A percentile compares a stretch with the other conserved stretches of the same genome.
Evolutionary conservation across 2,113 vertebrate genomes (phyloP).

Genomic region (Archocentrus centrarchus): DNA sequence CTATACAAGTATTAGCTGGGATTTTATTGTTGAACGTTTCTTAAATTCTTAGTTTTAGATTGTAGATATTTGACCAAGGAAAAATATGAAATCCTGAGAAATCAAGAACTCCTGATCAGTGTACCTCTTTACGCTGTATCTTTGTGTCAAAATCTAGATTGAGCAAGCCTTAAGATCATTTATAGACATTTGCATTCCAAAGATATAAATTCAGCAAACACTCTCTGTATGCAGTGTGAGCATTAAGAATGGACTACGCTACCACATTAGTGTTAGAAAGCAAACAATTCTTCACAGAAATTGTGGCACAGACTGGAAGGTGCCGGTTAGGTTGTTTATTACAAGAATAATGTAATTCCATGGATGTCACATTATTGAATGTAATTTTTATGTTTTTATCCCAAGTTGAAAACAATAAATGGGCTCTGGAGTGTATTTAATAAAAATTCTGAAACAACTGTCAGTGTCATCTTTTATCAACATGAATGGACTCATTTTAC

Average conservation of each 20-base stretch:
- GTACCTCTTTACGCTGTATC: not conserved
- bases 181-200: not conserved
- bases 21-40: not conserved
- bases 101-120: not conserved
- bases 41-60: not conserved
- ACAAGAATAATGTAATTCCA: conserved; percentile 15
- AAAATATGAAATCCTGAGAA: not conserved
- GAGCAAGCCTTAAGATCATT: not conserved
- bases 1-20: not conserved
- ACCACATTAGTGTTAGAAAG: not conserved
- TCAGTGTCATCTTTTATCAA: conserved; percentile 72
- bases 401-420: conserved; percentile 30
- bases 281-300: not conserved
- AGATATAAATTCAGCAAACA: not conserved
- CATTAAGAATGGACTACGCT: not conserved
- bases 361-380: conserved; percentile 7
- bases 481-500: conserved; percentile 58
- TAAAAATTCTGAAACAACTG: conserved; percentile 57
- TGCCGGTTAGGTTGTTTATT: not conserved
- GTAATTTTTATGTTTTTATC: conserved; percentile 33
- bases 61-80: not conserved
- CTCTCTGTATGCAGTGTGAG: not conserved
- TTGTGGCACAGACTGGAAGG: not conserved
- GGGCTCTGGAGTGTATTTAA: conserved; percentile 43
- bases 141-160: not conserved